phyloP scores from a whole-genome alignment of 2,113 vertebrate genomes.

The Sardina pilchardus region DNA sequence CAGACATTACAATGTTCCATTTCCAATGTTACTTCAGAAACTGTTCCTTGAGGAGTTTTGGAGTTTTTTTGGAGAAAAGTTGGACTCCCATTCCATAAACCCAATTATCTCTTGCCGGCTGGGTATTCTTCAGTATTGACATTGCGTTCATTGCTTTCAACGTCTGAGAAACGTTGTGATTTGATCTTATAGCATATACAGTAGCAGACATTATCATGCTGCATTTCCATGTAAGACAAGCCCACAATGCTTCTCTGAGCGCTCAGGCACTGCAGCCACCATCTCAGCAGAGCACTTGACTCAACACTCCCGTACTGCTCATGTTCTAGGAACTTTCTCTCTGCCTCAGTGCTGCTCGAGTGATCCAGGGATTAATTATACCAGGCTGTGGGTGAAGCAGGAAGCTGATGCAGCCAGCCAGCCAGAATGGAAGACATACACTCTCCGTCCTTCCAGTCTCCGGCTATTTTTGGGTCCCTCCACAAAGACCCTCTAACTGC shows the following conservation, averaged over 20 bases:
- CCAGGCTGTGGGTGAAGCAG: neutral
- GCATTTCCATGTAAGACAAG: slow-evolving; percentile 42
- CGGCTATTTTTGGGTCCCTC: slow-evolving; percentile 22
- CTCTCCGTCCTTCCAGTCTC: slow-evolving; percentile 18
- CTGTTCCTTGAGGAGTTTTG: neutral
- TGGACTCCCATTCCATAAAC: neutral
- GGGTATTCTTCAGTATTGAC: slow-evolving; percentile 33
- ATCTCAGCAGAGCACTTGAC: slow-evolving; percentile 18
- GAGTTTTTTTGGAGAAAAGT: neutral
- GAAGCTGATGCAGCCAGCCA: neutral
- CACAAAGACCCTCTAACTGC: neutral
- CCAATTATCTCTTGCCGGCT: slow-evolving; percentile 7
- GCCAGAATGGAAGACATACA: slow-evolving; percentile 1
- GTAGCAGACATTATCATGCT: slow-evolving; percentile 24
- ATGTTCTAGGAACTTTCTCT: slow-evolving; percentile 22
- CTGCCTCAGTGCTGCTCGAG: slow-evolving; percentile 7
- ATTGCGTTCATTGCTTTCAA: slow-evolving; percentile 39
- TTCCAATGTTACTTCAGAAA: neutral
- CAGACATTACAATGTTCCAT: too few species aligned
- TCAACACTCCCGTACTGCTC: slow-evolving; percentile 15
- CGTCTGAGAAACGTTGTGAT: slow-evolving; percentile 18
- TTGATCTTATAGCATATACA: neutral
- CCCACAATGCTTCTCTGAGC: slow-evolving; percentile 26
- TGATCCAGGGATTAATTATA: slow-evolving; percentile 34
- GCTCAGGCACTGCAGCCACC: neutral